These are phyloP conservation scores for Spea hammondii DNA, from an alignment of 2,797 vertebrate genomes.

Conservation along the genomic window DNA sequence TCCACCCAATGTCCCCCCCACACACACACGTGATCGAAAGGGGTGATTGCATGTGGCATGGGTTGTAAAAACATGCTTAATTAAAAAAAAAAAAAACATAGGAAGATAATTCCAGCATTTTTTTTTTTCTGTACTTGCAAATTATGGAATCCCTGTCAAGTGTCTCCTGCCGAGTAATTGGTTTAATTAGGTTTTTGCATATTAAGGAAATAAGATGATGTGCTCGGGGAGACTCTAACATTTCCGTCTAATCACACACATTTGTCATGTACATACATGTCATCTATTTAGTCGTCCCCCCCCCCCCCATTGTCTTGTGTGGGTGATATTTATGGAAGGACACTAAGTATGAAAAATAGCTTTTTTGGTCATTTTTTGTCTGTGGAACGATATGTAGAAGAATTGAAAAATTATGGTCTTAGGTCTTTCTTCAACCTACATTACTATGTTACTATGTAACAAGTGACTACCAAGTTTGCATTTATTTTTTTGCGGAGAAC, in stretches of 20 bases:
- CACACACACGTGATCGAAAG: neutral
- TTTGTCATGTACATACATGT: neutral
- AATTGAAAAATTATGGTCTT: too few relatives aligned
- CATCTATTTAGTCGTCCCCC: neutral
- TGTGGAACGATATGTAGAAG: too few relatives aligned
- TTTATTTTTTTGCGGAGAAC: too few relatives aligned
- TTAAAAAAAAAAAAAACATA: constrained; percentile 8
- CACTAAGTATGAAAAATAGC: neutral
- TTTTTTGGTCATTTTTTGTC: neutral
- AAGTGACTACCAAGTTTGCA: too few relatives aligned
- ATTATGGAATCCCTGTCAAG: constrained; percentile 24
- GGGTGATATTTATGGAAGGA: neutral
- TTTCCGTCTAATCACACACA: neutral
- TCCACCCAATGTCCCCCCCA: neutral
- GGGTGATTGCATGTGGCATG: constrained; percentile 21
- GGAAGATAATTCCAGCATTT: constrained; percentile 4
- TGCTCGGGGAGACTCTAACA: neutral
- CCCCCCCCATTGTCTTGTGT: neutral
- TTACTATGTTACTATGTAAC: too few relatives aligned
- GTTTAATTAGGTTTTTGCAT: constrained; percentile 39
- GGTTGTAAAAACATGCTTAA: constrained; percentile 4
- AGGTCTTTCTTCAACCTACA: too few relatives aligned
- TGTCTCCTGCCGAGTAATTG: constrained; percentile 28
- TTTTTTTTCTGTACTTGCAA: neutral
- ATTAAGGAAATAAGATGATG: constrained; percentile 18